Conservation (phyloP, 1,140 invertebrate genomes). For the Drosophila sp. region DNA sequence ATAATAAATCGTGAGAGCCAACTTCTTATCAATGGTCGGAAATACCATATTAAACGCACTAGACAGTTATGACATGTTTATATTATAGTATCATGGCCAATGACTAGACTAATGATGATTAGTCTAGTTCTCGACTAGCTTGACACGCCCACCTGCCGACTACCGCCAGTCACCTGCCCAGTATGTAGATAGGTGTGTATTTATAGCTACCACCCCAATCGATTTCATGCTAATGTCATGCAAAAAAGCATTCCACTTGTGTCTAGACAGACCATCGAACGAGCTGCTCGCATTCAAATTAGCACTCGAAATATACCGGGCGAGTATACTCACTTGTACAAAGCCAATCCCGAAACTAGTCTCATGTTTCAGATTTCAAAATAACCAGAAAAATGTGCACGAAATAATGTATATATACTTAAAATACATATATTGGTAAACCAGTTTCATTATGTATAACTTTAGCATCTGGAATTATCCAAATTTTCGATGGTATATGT, state of each 20-base stretch:
- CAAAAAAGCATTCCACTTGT: slow-evolving; percentile 40
- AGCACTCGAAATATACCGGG: slow-evolving; percentile 30
- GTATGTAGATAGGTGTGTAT: background rate
- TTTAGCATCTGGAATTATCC: slow-evolving; percentile 4
- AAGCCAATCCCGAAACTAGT: slow-evolving; percentile 38
- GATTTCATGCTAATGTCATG: slow-evolving; percentile 58
- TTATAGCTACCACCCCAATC: slow-evolving; percentile 31
- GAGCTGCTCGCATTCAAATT: slow-evolving; percentile 52
- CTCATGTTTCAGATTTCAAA: slow-evolving; percentile 41
- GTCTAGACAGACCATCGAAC: slow-evolving; percentile 51
- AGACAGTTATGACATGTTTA: slow-evolving; percentile 5
- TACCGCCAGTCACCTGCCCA: background rate
- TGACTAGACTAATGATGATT: slow-evolving; percentile 7
- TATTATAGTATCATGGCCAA: slow-evolving; percentile 27
- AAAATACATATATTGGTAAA: background rate
- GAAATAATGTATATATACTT: slow-evolving; percentile 18
- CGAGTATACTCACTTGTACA: background rate
- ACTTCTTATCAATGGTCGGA: background rate
- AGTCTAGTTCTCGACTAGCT: slow-evolving; percentile 47
- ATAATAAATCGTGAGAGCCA: background rate
- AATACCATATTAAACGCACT: background rate
- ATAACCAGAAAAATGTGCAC: slow-evolving; percentile 69
- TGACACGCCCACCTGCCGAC: slow-evolving; percentile 39
- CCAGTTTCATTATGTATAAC: slow-evolving; percentile 34
- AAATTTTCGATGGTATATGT: background rate